Base-by-base conservation (phyloP, 2,888 invertebrate genomes). In the Dioctria linearis region DNA sequence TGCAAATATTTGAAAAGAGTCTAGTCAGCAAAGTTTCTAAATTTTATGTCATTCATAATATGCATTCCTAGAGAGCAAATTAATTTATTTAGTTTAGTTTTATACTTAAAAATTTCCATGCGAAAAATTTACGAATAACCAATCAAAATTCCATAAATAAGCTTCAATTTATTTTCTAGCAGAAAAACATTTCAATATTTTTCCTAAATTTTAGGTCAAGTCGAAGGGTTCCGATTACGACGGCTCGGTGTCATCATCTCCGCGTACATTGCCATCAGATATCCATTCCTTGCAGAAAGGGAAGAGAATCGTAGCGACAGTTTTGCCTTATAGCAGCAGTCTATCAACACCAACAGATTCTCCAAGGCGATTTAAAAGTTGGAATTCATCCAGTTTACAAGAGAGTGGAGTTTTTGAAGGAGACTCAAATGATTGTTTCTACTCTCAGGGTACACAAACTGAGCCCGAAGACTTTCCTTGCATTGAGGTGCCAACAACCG, bases 371-470 rank as follows among this genome's bases (percentile, higher is more conserved):
- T 82, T 79, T 5, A 75, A 83, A 42, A 82, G 82, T 76, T 88
- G 88, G 88, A 86, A 87, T 78, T 86, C 87, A 83, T 91, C 90
- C 85, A 90, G 92, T 85, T 89, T 94, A 43, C 94, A 94, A 85
- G 94, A 94, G 85, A 94, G 94, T 85, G 94, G 94, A 42, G 94
- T 94, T 83, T 79, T 94, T 85, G 94, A 93, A 85, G 93, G 90
- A 66, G 91, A 84, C 67, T 13, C 40, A 40, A 66, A 39, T 9
- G 80, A 80, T 43, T 79, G 43, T 25, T 40, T 39, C 37, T 75
- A 49, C 57, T 54, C 80, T 3, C 80, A 83, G 61, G 79, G 40
- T 2, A 92, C 92, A 82, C 92, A 92, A 86, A 92, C 92, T 78
- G 92, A 92, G 79, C 90, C 90, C 54, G 91, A 91, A 85, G 91